phyloP scores from a whole-genome alignment of 2,113 vertebrate genomes.

The Corythaixoides concolor region DNA sequence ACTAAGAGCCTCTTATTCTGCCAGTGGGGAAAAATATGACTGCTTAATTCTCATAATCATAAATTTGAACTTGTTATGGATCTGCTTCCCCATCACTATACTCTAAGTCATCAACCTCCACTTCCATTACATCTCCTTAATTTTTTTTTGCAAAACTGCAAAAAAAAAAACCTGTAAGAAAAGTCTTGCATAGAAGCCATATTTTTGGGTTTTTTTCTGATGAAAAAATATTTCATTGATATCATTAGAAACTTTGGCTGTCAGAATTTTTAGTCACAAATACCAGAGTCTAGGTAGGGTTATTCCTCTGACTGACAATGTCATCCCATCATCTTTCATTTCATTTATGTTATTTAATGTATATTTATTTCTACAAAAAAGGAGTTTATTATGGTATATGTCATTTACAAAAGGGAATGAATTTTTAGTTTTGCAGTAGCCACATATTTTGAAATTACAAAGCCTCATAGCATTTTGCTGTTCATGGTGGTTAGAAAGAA shows the following conservation, averaged over 20 bases:
- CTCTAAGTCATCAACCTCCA: background rate
- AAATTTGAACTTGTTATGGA: slow-evolving; percentile 58
- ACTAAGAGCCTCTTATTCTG: slow-evolving; percentile 66
- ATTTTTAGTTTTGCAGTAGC: background rate
- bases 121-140: background rate
- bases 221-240: background rate
- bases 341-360: background rate
- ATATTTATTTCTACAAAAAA: background rate
- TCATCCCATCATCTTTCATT: background rate
- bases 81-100: slow-evolving; percentile 2
- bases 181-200: background rate
- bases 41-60: slow-evolving; percentile 64
- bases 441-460: background rate
- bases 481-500: background rate
- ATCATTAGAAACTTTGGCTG: background rate
- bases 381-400: background rate
- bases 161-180: background rate
- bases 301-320: background rate
- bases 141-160: background rate
- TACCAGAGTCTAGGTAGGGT: background rate
- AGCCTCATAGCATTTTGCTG: background rate
- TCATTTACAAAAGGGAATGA: background rate
- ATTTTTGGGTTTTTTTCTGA: background rate
- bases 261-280: background rate
- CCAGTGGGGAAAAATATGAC: slow-evolving; percentile 56